Conservation (phyloP, 1,140 invertebrate genomes). For the Leptinotarsa texana region DNA sequence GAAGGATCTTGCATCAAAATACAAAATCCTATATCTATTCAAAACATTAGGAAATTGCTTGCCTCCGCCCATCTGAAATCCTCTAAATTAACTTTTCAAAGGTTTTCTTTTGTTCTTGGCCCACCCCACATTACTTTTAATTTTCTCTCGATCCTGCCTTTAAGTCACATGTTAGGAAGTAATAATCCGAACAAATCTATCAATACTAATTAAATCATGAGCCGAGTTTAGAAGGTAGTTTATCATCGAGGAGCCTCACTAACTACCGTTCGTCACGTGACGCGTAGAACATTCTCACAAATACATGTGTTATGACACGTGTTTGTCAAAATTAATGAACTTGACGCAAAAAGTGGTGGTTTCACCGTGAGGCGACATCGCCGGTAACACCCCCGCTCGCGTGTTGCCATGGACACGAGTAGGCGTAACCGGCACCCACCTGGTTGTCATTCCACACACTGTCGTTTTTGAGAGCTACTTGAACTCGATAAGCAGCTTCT, state of each 20-base stretch:
- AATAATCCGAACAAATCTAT: conserved; percentile 26
- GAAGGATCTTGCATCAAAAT: no score
- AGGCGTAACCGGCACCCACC: conserved; percentile 47
- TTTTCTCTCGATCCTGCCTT: conserved; percentile 19
- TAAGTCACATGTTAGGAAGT: conserved; percentile 29
- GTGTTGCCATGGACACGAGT: conserved; percentile 48
- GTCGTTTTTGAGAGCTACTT: conserved; percentile 32
- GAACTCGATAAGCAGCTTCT: not conserved
- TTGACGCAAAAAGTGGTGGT: conserved; percentile 48
- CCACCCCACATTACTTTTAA: conserved; percentile 15
- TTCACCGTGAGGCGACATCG: conserved; percentile 41
- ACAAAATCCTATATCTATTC: no score
- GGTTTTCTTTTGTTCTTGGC: no score
- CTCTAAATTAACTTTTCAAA: no score
- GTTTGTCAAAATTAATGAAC: conserved; percentile 54
- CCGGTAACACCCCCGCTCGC: conserved; percentile 45
- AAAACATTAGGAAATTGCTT: no score
- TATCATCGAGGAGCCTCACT: conserved; percentile 17
- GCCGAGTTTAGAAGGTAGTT: conserved; percentile 19
- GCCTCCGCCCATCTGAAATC: no score
- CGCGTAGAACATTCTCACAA: conserved; percentile 24
- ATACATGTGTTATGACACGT: conserved; percentile 52
- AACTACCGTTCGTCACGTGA: conserved; percentile 30
- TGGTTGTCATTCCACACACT: conserved; percentile 47
- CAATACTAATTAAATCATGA: conserved; percentile 32